These are phyloP conservation scores for Anisognathus igniventris DNA, from an alignment of 2,797 vertebrate genomes.

Conservation along the genomic window DNA sequence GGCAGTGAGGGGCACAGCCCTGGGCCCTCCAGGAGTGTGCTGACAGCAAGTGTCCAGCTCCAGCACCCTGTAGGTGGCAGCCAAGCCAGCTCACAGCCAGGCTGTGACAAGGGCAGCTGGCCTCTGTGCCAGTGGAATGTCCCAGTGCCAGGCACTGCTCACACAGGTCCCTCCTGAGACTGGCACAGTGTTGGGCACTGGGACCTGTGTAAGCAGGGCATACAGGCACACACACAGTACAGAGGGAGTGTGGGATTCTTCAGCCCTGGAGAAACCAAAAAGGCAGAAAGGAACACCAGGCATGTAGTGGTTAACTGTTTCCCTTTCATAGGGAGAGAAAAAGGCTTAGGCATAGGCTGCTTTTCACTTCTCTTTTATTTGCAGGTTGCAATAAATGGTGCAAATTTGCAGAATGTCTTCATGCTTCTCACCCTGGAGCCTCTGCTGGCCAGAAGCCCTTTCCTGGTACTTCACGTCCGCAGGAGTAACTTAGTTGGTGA, in stretches of 20 bases:
- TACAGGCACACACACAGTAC: neutral
- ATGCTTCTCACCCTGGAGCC: constrained; percentile 97
- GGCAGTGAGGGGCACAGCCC: neutral
- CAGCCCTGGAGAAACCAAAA: neutral
- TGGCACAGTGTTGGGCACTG: neutral
- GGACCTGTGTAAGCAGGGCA: neutral
- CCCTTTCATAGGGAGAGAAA: neutral
- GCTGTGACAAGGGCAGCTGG: neutral
- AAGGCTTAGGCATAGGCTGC: neutral
- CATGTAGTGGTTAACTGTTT: neutral
- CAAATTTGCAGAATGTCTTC: constrained; percentile 95
- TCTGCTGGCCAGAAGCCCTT: constrained; percentile 91
- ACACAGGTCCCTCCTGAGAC: neutral
- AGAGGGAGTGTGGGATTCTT: neutral
- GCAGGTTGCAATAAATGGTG: constrained; percentile 94
- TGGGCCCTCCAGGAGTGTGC: accelerated
- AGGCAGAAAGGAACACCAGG: neutral
- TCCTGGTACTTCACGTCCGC: constrained; percentile 93
- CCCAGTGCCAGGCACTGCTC: neutral
- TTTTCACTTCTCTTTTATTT: neutral
- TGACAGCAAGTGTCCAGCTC: neutral
- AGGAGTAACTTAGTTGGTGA: constrained; percentile 92
- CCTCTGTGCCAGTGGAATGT: neutral
- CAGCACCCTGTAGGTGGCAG: constrained; percentile 9
- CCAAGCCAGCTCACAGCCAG: neutral